Conservation (phyloP, 2,113 vertebrate species). For the Dermatemys mawii region DNA sequence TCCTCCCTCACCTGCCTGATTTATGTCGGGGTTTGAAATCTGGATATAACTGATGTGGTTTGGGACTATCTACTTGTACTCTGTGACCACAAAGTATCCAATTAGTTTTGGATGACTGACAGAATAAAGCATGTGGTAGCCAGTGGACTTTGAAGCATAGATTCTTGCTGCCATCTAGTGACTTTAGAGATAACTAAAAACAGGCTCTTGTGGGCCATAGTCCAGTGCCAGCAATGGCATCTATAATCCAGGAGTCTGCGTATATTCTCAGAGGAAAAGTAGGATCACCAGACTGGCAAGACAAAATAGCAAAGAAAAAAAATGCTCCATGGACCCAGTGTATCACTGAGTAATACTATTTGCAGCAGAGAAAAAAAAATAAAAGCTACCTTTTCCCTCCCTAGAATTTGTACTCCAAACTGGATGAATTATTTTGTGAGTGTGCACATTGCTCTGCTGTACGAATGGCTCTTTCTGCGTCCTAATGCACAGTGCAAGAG, state of each 20-base stretch:
- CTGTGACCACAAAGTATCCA: rapidly evolving
- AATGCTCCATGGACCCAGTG: rapidly evolving
- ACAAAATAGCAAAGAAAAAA: background rate
- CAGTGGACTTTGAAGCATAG: background rate
- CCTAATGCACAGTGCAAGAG: rapidly evolving
- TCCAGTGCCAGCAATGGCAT: background rate
- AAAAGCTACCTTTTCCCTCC: rapidly evolving
- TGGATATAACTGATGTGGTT: background rate
- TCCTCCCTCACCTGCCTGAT: rapidly evolving
- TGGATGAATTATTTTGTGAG: rapidly evolving
- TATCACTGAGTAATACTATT: background rate
- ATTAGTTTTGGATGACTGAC: rapidly evolving
- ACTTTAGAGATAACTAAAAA: rapidly evolving
- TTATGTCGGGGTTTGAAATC: background rate
- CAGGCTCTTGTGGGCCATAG: background rate
- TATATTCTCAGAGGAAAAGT: rapidly evolving
- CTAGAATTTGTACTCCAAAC: rapidly evolving
- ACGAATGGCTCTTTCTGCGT: rapidly evolving
- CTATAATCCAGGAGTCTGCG: background rate
- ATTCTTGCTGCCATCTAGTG: conserved; percentile 75
- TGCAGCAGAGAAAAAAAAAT: background rate
- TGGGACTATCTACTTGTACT: rapidly evolving
- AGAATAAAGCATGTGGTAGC: rapidly evolving
- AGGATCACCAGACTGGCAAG: rapidly evolving
- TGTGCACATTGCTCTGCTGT: background rate